Evolutionary conservation across 2,797 vertebrate genomes (phyloP).

Genomic region (Antennarius maculatus): DNA sequence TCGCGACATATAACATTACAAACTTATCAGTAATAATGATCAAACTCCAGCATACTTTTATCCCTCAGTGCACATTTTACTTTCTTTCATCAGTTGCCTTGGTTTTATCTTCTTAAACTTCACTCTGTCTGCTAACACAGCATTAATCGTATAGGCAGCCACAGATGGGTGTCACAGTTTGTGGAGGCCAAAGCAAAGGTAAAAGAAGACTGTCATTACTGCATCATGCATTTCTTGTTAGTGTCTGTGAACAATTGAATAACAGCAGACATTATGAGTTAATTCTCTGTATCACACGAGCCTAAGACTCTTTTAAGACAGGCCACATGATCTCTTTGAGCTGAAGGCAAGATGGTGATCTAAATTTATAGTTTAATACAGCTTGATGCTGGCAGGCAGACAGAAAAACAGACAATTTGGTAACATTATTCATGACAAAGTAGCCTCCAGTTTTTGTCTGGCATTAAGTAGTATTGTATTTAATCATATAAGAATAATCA

Average conservation of each 20-base stretch:
- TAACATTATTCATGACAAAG: constrained; percentile 44
- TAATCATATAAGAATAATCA: constrained; percentile 67
- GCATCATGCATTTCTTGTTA: not conserved
- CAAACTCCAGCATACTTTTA: not conserved
- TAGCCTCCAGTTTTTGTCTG: constrained; percentile 47
- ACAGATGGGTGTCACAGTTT: not conserved
- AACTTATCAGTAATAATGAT: not conserved
- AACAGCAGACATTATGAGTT: too few species aligned
- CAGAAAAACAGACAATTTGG: constrained; percentile 37
- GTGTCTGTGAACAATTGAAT: constrained; percentile 6
- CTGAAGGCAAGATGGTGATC: not conserved
- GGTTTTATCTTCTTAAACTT: not conserved
- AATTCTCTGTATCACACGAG: not conserved
- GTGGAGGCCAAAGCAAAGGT: not conserved
- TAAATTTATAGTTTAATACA: too few species aligned
- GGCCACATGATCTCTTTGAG: not conserved
- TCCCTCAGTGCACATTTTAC: not conserved
- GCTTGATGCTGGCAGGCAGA: too few species aligned
- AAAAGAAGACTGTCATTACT: constrained; percentile 4
- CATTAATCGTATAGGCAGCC: not conserved
- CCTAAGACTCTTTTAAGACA: not conserved
- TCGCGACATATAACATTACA: too few species aligned
- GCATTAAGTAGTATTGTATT: constrained; percentile 67
- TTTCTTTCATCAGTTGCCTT: not conserved
- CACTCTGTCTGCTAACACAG: not conserved